A percentile compares a stretch with the other conserved stretches of the same genome.
Evolutionary conservation across 2,797 vertebrate genomes (phyloP).

Genomic region (Enteromius argenteus): DNA sequence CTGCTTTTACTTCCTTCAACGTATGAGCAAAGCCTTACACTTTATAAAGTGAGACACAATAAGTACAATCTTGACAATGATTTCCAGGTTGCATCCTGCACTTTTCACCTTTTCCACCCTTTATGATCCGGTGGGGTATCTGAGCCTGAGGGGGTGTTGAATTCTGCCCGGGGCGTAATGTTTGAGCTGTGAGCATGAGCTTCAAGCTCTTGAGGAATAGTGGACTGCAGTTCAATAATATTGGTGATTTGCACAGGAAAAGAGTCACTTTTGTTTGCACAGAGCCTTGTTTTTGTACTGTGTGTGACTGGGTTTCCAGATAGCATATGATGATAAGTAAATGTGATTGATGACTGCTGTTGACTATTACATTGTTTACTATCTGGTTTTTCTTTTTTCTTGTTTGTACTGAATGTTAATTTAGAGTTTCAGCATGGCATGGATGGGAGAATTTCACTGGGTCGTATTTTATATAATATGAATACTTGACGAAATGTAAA

Average conservation of each 20-base stretch:
- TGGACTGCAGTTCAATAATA: background rate
- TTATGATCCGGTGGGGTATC: background rate
- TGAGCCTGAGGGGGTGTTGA: conserved; percentile 15
- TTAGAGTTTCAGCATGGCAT: background rate
- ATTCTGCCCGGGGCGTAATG: background rate
- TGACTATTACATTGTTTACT: background rate
- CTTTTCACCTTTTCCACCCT: conserved; percentile 21
- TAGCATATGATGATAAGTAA: background rate
- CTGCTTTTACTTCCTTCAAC: background rate
- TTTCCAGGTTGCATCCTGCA: conserved; percentile 20
- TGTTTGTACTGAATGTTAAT: background rate
- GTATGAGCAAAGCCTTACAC: background rate
- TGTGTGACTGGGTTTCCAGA: background rate
- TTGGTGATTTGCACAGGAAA: background rate
- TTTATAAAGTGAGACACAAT: background rate
- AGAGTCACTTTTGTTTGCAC: background rate
- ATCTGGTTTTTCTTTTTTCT: background rate
- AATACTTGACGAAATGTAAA: too few relatives aligned
- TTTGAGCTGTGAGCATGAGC: background rate
- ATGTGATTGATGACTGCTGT: background rate
- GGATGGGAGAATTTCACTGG: background rate
- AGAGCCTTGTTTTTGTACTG: background rate
- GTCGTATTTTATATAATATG: too few relatives aligned
- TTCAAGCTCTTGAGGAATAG: background rate
- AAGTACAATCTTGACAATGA: conserved; percentile 7